Evolutionary conservation across 1,140 invertebrate genomes (phyloP), one percentile per base, ranked within the genome.

Genomic region (Littorina saxatilis): DNA sequence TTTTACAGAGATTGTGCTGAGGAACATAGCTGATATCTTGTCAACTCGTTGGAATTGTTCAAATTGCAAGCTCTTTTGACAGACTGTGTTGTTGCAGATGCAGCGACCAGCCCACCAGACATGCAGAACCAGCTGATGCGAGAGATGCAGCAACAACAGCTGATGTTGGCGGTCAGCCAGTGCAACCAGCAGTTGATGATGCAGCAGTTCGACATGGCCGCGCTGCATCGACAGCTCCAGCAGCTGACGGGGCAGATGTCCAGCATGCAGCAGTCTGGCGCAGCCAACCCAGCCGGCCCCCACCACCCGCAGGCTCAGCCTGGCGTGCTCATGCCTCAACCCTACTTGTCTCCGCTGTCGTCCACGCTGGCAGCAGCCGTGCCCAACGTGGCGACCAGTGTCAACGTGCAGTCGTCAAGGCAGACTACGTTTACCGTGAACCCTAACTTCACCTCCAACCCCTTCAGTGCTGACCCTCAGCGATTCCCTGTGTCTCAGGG

Each of bases 111-210:
- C 32, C 35, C 1, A 5, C 29, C 15, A 20, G 76, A 78, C 20
- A 23, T 66, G 17, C 76, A 78, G 76, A 13, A 55, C n/a, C 76
- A 89, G 79, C 87, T 90, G 58, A 79, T 84, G 80, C 76, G 80
- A 0, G 87, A 88, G 70, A 76, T 90, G 40, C 89, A 91, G 78
- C 90, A 92, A 68, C 90, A 92, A 73, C 90, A 91, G 78, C 75
- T 90, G 72, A 85, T 91, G 85, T 84, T 91, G 85, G 85, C 83
- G 50, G 72, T 92, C 66, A 89, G 87, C 72, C 91, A 91, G 78
- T 89, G 88, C 79, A 86, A 90, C 68, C 90, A 91, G 81, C 89
- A 91, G 79, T 83, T 91, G 58, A 81, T 84, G 74, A 80, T 88
- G 74, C 91, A 92, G 81, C 90, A 91, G 70, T 78, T 85, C 66